Percentiles rank a stretch among this genome's conserved stretches.
Conservation (phyloP, 2,797 vertebrate genomes). For the Galago senegalensis region DNA sequence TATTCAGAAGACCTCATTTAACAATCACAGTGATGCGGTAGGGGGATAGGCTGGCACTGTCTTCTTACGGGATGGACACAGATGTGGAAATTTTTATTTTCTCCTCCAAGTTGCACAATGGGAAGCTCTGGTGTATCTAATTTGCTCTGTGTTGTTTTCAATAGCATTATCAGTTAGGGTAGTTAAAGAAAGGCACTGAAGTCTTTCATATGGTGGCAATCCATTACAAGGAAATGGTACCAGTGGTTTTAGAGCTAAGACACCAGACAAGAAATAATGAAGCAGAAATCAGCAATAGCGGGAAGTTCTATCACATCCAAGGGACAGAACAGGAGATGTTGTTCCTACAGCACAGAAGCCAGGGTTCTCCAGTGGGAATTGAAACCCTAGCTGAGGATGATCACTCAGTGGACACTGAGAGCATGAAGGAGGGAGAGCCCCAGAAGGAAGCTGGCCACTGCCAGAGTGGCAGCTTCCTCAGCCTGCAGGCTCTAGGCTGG, state of each 20-base stretch:
- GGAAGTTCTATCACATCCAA: not conserved
- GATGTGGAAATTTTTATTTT: not conserved
- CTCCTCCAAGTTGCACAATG: not conserved
- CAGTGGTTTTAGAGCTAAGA: not conserved
- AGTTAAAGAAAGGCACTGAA: not conserved
- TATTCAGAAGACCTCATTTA: constrained; percentile 6
- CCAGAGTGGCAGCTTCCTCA: not conserved
- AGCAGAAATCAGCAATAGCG: not conserved
- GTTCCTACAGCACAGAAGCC: not conserved
- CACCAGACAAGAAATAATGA: not conserved
- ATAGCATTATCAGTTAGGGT: not conserved
- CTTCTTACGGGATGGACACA: not conserved
- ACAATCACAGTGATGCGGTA: not conserved
- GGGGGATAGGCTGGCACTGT: not conserved
- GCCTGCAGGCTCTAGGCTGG: not conserved
- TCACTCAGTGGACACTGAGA: not conserved
- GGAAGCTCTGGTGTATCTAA: not conserved
- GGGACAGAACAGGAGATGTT: not conserved
- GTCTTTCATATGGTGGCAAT: not conserved
- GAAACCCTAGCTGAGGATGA: not conserved
- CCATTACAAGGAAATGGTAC: not conserved
- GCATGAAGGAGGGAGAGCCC: not conserved
- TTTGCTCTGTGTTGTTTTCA: not conserved
- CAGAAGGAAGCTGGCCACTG: not conserved
- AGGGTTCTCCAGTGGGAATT: not conserved